Evolutionary conservation across 2,888 invertebrate species (phyloP).

Genomic region (Rhogogaster chlorosoma): DNA sequence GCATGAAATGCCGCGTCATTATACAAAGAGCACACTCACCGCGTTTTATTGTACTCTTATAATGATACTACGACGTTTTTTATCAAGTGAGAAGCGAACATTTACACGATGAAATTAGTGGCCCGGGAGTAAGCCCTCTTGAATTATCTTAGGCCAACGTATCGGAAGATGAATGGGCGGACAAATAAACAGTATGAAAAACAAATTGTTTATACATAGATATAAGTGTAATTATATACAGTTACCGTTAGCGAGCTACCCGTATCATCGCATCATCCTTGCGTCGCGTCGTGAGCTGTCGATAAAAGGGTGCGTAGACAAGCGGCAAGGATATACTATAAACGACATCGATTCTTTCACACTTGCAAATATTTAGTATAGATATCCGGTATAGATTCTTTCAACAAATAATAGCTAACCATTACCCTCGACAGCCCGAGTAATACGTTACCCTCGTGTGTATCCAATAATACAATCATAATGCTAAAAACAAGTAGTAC

Average conservation of each 20-base stretch:
- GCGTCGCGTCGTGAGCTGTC: not conserved
- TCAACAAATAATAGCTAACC: not conserved
- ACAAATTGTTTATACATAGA: not conserved
- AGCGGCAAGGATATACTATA: not conserved
- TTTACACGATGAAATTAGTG: constrained; percentile 46
- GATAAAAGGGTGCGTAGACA: not conserved
- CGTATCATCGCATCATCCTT: not conserved
- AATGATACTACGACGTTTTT: constrained; percentile 31
- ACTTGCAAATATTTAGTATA: not conserved
- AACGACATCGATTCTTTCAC: constrained; percentile 7
- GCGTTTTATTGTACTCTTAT: constrained; percentile 70
- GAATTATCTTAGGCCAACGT: not conserved
- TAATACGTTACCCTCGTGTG: not conserved
- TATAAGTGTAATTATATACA: not conserved
- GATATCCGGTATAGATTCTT: not conserved
- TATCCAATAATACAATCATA: not conserved
- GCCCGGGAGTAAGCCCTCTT: not conserved
- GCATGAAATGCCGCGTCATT: constrained; percentile 75
- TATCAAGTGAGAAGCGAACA: constrained; percentile 18
- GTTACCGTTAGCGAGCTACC: not conserved
- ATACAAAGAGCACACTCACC: constrained; percentile 76
- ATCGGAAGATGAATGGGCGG: not conserved
- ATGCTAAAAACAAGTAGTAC: not conserved
- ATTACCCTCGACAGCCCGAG: not conserved
- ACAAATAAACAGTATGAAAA: not conserved